A percentile compares a stretch with the other conserved stretches of the same genome.
Conservation (phyloP, 2,888 invertebrate species). For the Drosophila mercatorum region DNA sequence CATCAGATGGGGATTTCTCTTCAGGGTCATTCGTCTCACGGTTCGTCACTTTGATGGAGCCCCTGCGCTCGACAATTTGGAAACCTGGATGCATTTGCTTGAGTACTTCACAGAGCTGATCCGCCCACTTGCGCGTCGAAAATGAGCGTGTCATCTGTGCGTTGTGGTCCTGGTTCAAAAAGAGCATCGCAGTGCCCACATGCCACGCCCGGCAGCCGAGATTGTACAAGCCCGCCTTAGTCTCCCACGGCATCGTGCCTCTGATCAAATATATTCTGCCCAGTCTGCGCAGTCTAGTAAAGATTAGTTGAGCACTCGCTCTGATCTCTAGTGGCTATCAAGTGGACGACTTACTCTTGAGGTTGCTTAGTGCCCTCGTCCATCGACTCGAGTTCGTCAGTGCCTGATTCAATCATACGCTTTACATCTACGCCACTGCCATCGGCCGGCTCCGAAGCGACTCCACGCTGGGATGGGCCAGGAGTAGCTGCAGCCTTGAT, state of each 20-base stretch:
- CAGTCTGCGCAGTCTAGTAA: background rate
- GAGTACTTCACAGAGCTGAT: background rate
- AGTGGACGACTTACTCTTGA: background rate
- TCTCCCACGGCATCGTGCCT: background rate
- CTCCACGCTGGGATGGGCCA: background rate
- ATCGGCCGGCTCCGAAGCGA: no score
- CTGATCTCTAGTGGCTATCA: background rate
- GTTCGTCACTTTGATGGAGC: background rate
- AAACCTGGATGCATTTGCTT: background rate
- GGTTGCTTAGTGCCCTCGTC: background rate
- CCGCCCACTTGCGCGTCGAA: background rate
- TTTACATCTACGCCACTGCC: background rate
- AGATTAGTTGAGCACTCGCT: background rate
- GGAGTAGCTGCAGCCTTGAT: background rate
- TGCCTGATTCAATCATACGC: no score
- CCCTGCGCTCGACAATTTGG: background rate
- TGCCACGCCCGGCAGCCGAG: slow-evolving; percentile 94
- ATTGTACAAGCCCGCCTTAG: background rate
- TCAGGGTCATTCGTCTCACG: background rate
- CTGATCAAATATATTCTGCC: slow-evolving; percentile 5
- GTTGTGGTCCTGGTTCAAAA: slow-evolving; percentile 90
- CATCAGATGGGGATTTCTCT: no score
- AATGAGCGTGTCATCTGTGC: background rate
- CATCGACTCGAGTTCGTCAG: background rate
- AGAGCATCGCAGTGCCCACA: slow-evolving; percentile 91